Conservation (phyloP, 2,888 invertebrate genomes). For the Mythimna loreyi region DNA sequence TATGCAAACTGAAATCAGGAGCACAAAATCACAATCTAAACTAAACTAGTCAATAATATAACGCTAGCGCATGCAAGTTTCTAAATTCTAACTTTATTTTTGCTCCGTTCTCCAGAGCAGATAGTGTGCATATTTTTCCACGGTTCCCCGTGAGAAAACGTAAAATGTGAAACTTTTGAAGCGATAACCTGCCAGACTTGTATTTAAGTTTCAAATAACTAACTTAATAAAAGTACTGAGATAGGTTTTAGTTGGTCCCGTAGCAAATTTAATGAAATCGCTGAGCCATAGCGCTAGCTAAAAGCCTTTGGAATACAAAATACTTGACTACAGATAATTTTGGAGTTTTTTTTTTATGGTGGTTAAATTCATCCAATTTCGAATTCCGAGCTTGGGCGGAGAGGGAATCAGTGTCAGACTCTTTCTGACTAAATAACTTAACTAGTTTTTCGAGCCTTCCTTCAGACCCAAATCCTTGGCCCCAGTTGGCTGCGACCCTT, state of each 20-base stretch:
- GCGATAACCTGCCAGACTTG: conserved; percentile 58
- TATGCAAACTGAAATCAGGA: conserved; percentile 29
- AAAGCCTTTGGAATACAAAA: conserved; percentile 40
- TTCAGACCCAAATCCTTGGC: too few species aligned
- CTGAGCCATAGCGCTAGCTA: conserved; percentile 29
- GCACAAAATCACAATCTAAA: conserved; percentile 52
- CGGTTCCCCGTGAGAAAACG: conserved; percentile 52
- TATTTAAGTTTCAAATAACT: conserved; percentile 60
- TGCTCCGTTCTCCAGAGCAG: conserved; percentile 24
- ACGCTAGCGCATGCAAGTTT: conserved; percentile 43
- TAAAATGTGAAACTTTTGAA: conserved; percentile 60
- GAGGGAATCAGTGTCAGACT: too few species aligned
- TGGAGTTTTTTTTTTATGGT: too few species aligned
- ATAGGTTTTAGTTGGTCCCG: conserved; percentile 53
- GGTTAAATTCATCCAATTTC: too few species aligned
- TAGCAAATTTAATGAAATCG: conserved; percentile 58
- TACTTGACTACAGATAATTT: conserved; percentile 39
- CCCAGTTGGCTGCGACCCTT: too few species aligned
- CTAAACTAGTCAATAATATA: conserved; percentile 49
- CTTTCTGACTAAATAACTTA: too few species aligned
- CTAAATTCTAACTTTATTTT: conserved; percentile 55
- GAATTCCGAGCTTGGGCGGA: too few species aligned
- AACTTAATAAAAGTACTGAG: conserved; percentile 60
- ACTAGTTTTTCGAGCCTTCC: too few species aligned
- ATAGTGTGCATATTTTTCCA: conserved; percentile 55